A percentile compares a stretch with the other conserved stretches of the same genome.
Evolutionary conservation across 1,140 invertebrate genomes (phyloP).

Genomic region (Eumaeus atala): DNA sequence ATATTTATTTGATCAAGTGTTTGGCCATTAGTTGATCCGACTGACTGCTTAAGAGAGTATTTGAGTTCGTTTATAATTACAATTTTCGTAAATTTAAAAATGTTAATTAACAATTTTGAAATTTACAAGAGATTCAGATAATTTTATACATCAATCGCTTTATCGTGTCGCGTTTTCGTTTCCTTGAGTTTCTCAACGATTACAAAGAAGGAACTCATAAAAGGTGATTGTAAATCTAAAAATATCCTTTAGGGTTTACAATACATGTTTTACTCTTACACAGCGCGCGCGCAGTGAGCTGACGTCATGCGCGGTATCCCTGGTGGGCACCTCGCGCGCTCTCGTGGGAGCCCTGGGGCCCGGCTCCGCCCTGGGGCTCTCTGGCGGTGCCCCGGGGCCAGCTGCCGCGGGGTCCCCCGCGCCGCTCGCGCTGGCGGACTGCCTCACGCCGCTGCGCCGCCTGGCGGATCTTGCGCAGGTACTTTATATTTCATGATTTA

Average conservation of each 20-base stretch:
- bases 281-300: conserved; percentile 84
- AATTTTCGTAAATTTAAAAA: no score
- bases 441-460: conserved; percentile 79
- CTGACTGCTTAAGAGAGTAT: no score
- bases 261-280: conserved; percentile 14
- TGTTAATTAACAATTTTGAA: no score
- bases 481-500: background rate
- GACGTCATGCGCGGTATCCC: conserved; percentile 84
- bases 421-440: conserved; percentile 80
- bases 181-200: no score
- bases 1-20: no score
- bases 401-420: conserved; percentile 71
- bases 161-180: no score
- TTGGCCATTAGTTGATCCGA: no score
- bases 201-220: no score
- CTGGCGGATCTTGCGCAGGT: conserved; percentile 80
- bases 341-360: conserved; percentile 87
- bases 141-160: no score
- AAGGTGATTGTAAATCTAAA: no score
- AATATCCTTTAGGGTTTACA: conserved; percentile 6
- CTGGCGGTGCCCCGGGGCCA: conserved; percentile 72
- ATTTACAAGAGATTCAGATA: no score
- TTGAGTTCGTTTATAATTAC: no score
- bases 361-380: conserved; percentile 64
- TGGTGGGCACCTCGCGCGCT: conserved; percentile 88